These are phyloP conservation scores for Aspidoscelis tigris DNA, from an alignment of 2,113 vertebrate genomes.

Conservation along the genomic window DNA sequence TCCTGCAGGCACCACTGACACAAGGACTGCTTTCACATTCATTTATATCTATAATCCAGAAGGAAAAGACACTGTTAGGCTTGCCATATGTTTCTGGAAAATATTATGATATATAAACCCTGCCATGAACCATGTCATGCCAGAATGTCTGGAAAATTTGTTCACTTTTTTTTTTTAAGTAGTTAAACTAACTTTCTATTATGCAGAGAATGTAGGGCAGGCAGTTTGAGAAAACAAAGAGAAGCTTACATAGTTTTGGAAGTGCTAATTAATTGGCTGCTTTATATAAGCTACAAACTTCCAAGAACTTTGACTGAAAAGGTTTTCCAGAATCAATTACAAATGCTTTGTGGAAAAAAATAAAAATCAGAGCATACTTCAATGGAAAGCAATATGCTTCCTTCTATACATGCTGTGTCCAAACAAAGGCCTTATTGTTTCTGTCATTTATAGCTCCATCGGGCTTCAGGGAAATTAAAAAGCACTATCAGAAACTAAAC, in stretches of 20 bases:
- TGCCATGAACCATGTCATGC: slow-evolving; percentile 46
- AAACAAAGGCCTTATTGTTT: slow-evolving; percentile 64
- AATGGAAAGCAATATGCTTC: slow-evolving; percentile 38
- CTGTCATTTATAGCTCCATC: slow-evolving; percentile 49
- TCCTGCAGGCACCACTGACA: slow-evolving; percentile 83
- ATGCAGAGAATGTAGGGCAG: slow-evolving; percentile 35
- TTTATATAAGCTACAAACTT: slow-evolving; percentile 37
- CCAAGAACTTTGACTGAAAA: slow-evolving; percentile 36
- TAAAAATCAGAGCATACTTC: slow-evolving; percentile 51
- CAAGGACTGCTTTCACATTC: slow-evolving; percentile 86
- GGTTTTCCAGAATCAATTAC: slow-evolving; percentile 33
- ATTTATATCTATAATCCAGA: slow-evolving; percentile 81
- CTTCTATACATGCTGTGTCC: slow-evolving; percentile 29
- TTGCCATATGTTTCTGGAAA: slow-evolving; percentile 62
- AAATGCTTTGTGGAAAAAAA: slow-evolving; percentile 23
- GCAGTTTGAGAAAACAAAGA: background rate
- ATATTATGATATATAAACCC: slow-evolving; percentile 48
- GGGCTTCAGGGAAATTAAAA: slow-evolving; percentile 57
- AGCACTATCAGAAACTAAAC: slow-evolving; percentile 54
- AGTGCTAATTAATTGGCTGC: slow-evolving; percentile 31
- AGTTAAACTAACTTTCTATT: slow-evolving; percentile 36
- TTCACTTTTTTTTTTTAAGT: slow-evolving; percentile 51
- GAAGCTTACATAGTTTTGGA: slow-evolving; percentile 20
- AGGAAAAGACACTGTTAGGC: slow-evolving; percentile 70
- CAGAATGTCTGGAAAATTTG: slow-evolving; percentile 62